These are phyloP conservation scores for Lemur catta DNA, from an alignment of 2,797 vertebrate species.

Conservation along the genomic window DNA sequence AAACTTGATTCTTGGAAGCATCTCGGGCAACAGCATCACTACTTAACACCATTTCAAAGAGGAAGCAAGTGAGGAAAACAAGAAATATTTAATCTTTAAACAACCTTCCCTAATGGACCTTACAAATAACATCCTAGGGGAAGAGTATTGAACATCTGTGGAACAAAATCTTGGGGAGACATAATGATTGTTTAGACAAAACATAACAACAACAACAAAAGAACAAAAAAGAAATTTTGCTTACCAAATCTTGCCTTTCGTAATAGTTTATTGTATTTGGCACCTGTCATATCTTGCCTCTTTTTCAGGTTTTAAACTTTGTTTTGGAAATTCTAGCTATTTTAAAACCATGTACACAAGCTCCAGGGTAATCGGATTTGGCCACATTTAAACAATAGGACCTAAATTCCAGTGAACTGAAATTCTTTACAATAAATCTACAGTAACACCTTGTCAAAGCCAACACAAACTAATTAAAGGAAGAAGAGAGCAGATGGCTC, in stretches of 20 bases:
- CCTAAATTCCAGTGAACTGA: slow-evolving; percentile 41
- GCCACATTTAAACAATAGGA: neutral
- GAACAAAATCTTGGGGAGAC: slow-evolving; percentile 55
- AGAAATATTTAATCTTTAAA: slow-evolving; percentile 48
- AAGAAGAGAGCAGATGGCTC: slow-evolving; percentile 78
- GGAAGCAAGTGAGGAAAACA: slow-evolving; percentile 30
- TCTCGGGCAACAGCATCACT: slow-evolving; percentile 33
- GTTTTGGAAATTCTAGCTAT: slow-evolving; percentile 43
- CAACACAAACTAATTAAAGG: slow-evolving; percentile 47
- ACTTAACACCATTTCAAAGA: slow-evolving; percentile 63
- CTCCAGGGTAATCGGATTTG: neutral
- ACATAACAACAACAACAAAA: neutral
- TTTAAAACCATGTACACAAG: slow-evolving; percentile 6
- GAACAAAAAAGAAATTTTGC: slow-evolving; percentile 26
- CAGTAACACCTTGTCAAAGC: slow-evolving; percentile 24
- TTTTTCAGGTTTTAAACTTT: slow-evolving; percentile 1
- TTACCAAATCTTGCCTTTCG: neutral
- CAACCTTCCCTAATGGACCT: slow-evolving; percentile 64
- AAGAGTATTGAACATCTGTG: slow-evolving; percentile 45
- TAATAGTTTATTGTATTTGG: neutral
- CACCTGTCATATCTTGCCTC: neutral
- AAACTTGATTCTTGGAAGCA: neutral
- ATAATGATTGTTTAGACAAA: slow-evolving; percentile 7
- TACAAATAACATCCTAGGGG: slow-evolving; percentile 40
- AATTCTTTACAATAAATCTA: slow-evolving; percentile 66